phyloP scores from a whole-genome alignment of 2,888 invertebrate species.

The Leucophenga maculata region DNA sequence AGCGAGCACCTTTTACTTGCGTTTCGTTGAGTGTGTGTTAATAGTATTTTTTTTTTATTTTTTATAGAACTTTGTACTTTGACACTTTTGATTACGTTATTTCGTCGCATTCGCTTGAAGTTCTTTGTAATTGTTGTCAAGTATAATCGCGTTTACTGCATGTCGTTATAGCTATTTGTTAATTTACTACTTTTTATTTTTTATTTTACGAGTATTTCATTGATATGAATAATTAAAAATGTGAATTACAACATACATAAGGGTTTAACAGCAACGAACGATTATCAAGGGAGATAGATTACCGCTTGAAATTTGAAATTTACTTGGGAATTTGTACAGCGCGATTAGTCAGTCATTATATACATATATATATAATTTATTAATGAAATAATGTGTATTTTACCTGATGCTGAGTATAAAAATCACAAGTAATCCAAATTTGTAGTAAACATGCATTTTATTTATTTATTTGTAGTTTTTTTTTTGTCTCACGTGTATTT shows the following conservation, averaged over 20 bases:
- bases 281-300: too few relatives aligned
- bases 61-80: constrained; percentile 21
- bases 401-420: constrained; percentile 70
- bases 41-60: background rate
- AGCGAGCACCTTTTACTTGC: background rate
- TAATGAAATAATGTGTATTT: constrained; percentile 23
- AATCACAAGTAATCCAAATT: constrained; percentile 70
- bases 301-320: too few relatives aligned
- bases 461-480: constrained; percentile 26
- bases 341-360: too few relatives aligned
- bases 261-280: too few relatives aligned
- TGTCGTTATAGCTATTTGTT: too few relatives aligned
- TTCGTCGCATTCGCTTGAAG: background rate
- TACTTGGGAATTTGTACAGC: too few relatives aligned
- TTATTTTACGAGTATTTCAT: too few relatives aligned
- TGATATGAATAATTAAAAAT: too few relatives aligned
- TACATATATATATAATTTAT: too few relatives aligned
- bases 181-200: too few relatives aligned
- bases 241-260: too few relatives aligned
- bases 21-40: background rate
- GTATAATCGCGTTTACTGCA: background rate
- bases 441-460: constrained; percentile 69
- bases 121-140: constrained; percentile 13
- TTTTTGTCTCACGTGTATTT: constrained; percentile 23
- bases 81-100: constrained; percentile 1